Evolutionary conservation across 2,888 invertebrate genomes (phyloP), one percentile per base, ranked within the genome.

Genomic region (Patella depressa): DNA sequence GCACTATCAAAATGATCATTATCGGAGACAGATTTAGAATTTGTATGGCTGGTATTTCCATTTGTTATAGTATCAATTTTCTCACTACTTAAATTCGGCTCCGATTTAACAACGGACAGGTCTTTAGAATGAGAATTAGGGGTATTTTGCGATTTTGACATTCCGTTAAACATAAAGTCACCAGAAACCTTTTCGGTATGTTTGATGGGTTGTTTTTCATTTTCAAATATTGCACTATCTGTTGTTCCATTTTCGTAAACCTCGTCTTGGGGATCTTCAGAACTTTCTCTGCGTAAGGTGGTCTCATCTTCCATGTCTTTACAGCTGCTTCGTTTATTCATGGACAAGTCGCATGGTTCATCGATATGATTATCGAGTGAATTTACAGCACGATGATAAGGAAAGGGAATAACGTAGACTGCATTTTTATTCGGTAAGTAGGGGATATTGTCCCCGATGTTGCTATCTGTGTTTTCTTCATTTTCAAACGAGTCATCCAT

Each of bases 391-490:
- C 84, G 80, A 70, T 84, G 85, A 34, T 86, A 82, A 3, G 87
- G 88, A 76, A 88, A 89, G 54, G 88, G 88, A 75, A 90, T 87
- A 81, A 90, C 86, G 79, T 90, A 90, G 7, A 90, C 89, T 55
- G 90, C 90, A 83, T 90, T 90, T 71, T 87, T 87, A 81, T 91
- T 90, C 72, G 90, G 90, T 74, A 90, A 85, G 75, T 86, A 89
- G 1, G 90, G 89, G 54, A 88, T 79, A 69, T 65, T 75, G 74
- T 24, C 75, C 12, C 65, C 65, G 69, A 69, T 71, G 19, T 73
- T 77, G 65, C 34, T 86, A 79, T 79, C 83, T 77, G 78, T 85
- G 79, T 73, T 72, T 76, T 85, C 85, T 80, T 85, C 87, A 81
- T 85, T 85, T 75, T 88, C 88, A 82, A 86, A 86, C 19, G 87